Conservation (phyloP, 2,797 vertebrate genomes). For the Pteropus rufus region DNA sequence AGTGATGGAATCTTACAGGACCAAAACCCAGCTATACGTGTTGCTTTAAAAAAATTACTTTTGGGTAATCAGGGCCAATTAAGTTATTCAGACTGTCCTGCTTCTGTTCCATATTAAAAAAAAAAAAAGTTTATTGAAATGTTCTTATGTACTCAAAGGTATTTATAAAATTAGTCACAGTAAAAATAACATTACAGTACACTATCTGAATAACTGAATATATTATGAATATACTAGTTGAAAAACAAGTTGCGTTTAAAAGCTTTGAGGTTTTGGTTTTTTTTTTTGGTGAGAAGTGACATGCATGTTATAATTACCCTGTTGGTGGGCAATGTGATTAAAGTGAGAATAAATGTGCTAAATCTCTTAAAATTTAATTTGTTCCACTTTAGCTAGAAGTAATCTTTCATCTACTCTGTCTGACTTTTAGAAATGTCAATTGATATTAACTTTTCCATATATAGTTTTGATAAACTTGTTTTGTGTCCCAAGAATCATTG, state of each 20-base stretch:
- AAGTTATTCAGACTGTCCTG: background rate
- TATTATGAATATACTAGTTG: conserved; percentile 61
- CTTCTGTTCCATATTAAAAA: background rate
- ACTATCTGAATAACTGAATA: background rate
- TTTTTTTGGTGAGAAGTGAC: background rate
- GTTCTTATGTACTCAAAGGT: conserved; percentile 7
- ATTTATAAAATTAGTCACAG: conserved; percentile 38
- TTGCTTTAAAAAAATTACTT: background rate
- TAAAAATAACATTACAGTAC: background rate
- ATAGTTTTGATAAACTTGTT: conserved; percentile 71
- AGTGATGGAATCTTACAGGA: background rate
- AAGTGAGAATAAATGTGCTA: conserved; percentile 73
- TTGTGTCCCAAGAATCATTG: conserved; percentile 55
- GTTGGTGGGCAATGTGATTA: conserved; percentile 68
- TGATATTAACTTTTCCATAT: conserved; percentile 67
- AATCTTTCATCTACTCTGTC: conserved; percentile 64
- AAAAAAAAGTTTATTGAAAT: conserved; percentile 26
- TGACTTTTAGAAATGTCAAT: conserved; percentile 67
- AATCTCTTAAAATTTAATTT: conserved; percentile 76
- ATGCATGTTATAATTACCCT: conserved; percentile 58
- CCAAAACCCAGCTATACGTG: background rate
- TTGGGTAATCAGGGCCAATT: background rate
- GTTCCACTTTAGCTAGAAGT: conserved; percentile 72
- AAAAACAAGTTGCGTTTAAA: conserved; percentile 37
- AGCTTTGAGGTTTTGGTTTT: conserved; percentile 42